Percentiles rank a stretch among this genome's conserved stretches.
phyloP scores from a whole-genome alignment of 2,888 invertebrate genomes.

The Argyresthia albistria region DNA sequence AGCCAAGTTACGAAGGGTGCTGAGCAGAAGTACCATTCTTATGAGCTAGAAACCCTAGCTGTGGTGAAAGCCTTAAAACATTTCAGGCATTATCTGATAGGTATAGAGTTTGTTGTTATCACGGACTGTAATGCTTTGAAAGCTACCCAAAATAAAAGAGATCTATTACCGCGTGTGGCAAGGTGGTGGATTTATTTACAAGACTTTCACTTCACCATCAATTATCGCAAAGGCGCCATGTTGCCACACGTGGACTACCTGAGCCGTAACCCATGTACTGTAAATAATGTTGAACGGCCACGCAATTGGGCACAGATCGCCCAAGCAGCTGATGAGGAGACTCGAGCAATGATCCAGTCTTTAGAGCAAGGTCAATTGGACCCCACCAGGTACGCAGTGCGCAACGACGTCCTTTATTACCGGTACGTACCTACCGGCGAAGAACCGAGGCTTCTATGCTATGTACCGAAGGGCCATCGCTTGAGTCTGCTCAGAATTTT shows the following conservation, averaged over 20 bases:
- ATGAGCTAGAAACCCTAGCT: constrained; percentile 3
- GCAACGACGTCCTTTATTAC: constrained; percentile 6
- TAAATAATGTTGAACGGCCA: background rate
- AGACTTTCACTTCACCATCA: constrained; percentile 10
- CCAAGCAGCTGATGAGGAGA: constrained; percentile 7
- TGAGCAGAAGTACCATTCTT: background rate
- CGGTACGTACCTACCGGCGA: constrained; percentile 4
- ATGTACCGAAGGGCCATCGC: constrained; percentile 9
- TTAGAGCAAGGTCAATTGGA: constrained; percentile 14
- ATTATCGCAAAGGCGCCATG: constrained; percentile 3
- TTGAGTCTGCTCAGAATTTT: constrained; percentile 6
- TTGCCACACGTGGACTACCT: constrained; percentile 5
- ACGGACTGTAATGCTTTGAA: constrained; percentile 10
- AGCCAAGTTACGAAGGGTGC: constrained; percentile 1
- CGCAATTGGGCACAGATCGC: constrained; percentile 5
- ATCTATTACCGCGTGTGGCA: constrained; percentile 12
- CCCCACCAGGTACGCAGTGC: background rate
- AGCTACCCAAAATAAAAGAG: constrained; percentile 12
- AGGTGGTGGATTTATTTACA: constrained; percentile 15
- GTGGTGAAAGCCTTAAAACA: constrained; percentile 3
- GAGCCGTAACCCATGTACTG: constrained; percentile 3
- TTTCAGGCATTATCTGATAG: constrained; percentile 3
- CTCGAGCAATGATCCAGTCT: constrained; percentile 1
- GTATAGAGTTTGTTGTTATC: background rate
- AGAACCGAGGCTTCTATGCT: constrained; percentile 6